Percentiles rank a stretch among this genome's conserved stretches.
Evolutionary conservation across 2,888 invertebrate genomes (phyloP).

Genomic region (Lasioglossum villosulum): DNA sequence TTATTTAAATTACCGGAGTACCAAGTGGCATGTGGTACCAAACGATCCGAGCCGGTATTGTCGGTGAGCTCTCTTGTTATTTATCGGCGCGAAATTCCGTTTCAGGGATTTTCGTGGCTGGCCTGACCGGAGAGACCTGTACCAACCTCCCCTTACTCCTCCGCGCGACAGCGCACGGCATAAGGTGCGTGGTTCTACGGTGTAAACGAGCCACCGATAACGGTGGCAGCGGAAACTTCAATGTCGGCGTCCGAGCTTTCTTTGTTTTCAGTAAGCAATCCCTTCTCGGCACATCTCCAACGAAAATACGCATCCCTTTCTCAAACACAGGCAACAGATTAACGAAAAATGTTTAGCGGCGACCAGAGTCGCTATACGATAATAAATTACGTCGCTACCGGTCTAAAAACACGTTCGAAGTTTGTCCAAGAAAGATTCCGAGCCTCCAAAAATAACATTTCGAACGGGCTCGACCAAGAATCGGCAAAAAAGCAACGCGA

Average conservation of each 20-base stretch:
- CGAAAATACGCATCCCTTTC: background rate
- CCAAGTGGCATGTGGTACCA: slow-evolving; percentile 74
- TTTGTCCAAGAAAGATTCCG: background rate
- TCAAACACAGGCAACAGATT: too few relatives aligned
- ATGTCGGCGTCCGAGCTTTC: background rate
- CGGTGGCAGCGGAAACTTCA: background rate
- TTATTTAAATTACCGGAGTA: slow-evolving; percentile 80
- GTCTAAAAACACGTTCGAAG: background rate
- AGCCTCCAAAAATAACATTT: background rate
- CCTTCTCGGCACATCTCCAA: background rate
- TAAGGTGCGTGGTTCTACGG: background rate
- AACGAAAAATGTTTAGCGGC: background rate
- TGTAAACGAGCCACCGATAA: slow-evolving; percentile 11
- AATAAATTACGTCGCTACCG: background rate
- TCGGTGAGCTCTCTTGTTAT: slow-evolving; percentile 76
- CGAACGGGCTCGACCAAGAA: background rate
- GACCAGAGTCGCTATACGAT: background rate
- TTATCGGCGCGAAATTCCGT: slow-evolving; percentile 74
- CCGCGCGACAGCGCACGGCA: background rate
- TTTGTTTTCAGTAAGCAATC: slow-evolving; percentile 3
- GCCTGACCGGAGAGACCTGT: slow-evolving; percentile 25
- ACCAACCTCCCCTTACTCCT: background rate
- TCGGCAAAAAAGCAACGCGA: background rate
- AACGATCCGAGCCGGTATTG: slow-evolving; percentile 77
- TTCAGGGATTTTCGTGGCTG: slow-evolving; percentile 67